A percentile compares a stretch with the other conserved stretches of the same genome.
Evolutionary conservation across 2,888 invertebrate species (phyloP).

Genomic region (Aphrophora alni): DNA sequence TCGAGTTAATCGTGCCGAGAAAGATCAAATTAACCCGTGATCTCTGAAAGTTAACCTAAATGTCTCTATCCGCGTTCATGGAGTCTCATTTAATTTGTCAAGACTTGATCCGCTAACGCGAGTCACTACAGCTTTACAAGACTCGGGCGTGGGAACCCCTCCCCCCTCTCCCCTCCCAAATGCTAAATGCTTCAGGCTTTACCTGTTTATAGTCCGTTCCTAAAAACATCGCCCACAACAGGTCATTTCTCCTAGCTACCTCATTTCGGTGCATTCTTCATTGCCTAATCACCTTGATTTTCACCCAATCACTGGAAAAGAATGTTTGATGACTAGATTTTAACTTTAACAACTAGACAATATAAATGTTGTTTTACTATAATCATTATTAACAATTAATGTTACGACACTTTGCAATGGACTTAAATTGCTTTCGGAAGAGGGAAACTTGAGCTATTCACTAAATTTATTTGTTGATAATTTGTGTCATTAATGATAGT

Average conservation of each 20-base stretch:
- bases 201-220: neutral
- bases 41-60: neutral
- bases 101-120: neutral
- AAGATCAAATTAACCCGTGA: neutral
- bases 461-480: too few relatives aligned
- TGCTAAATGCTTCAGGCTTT: neutral
- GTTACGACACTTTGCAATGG: too few relatives aligned
- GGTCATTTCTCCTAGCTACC: neutral
- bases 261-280: neutral
- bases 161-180: neutral
- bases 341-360: too few relatives aligned
- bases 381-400: too few relatives aligned
- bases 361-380: too few relatives aligned
- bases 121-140: neutral
- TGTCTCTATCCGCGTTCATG: neutral
- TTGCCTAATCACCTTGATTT: neutral
- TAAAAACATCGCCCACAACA: neutral
- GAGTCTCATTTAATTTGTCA: slow-evolving; percentile 3
- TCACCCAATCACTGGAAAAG: neutral
- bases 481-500: too few relatives aligned
- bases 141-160: neutral
- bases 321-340: neutral
- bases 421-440: too few relatives aligned
- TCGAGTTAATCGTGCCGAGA: too few relatives aligned
- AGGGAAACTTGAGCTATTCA: too few relatives aligned